Percentiles rank a stretch among this genome's conserved stretches.
These are phyloP conservation scores for Podiceps cristatus DNA, from an alignment of 2,113 vertebrate species.

Conservation along the genomic window DNA sequence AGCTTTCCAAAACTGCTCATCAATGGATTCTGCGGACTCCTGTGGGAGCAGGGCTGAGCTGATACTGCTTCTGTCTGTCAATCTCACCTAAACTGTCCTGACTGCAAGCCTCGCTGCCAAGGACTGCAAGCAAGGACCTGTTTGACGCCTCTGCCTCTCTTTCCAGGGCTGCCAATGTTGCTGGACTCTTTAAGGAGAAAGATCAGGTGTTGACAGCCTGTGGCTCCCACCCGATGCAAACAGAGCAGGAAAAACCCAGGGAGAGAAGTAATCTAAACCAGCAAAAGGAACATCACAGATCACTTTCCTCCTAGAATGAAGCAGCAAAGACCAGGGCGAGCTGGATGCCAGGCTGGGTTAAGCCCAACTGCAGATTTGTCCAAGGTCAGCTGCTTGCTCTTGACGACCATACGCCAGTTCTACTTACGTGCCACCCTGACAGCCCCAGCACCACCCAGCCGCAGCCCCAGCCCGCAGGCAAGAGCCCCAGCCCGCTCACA, in stretches of 20 bases:
- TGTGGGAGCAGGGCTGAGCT: neutral
- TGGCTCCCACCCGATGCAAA: neutral
- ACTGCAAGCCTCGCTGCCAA: neutral
- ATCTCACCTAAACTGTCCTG: neutral
- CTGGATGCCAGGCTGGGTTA: neutral
- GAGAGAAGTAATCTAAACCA: neutral
- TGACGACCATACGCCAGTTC: neutral
- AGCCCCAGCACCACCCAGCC: neutral
- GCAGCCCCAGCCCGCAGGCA: neutral
- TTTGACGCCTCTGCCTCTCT: neutral
- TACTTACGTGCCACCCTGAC: fast-evolving
- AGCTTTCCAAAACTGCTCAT: neutral
- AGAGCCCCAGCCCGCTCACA: fast-evolving
- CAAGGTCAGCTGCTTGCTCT: neutral
- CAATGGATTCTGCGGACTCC: neutral
- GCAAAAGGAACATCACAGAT: neutral
- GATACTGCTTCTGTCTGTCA: neutral
- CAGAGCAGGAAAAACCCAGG: neutral
- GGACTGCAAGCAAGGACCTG: neutral
- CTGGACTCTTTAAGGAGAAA: neutral
- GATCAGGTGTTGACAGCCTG: neutral
- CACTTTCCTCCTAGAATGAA: neutral
- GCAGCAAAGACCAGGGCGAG: neutral
- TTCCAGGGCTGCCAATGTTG: neutral
- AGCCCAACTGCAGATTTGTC: neutral